Evolutionary conservation across 30 jellyfish, hydroid and myxozoan genomes (phyloP).

Genomic region (Phacellophora camtschatica): DNA sequence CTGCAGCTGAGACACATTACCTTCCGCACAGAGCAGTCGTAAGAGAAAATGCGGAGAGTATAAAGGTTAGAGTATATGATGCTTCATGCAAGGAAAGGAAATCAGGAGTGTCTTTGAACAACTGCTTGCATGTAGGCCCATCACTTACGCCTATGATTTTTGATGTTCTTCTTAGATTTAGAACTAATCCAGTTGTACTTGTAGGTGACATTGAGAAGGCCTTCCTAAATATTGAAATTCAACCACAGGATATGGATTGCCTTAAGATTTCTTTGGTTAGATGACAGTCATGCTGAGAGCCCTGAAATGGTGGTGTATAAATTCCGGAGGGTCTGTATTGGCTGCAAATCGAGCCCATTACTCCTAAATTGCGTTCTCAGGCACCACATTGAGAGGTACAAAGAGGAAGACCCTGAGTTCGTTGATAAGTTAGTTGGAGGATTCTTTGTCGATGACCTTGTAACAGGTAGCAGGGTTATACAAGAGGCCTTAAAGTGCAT

Average conservation of each 20-base stretch:
- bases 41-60: constrained; percentile 33
- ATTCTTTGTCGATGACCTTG: constrained; percentile 40
- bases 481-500: not conserved
- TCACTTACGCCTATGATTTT: constrained; percentile 15
- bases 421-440: not conserved
- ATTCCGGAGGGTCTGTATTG: not conserved
- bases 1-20: constrained; percentile 7
- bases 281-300: not conserved
- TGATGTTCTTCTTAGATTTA: constrained; percentile 28
- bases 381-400: constrained; percentile 9
- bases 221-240: not conserved
- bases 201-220: constrained; percentile 53
- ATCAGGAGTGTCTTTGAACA: constrained; percentile 11
- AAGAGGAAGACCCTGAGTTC: constrained; percentile 14
- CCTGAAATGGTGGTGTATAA: not conserved
- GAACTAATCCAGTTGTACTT: not conserved
- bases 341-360: not conserved
- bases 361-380: constrained; percentile 4
- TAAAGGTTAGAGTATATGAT: constrained; percentile 49
- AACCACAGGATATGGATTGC: too few species aligned
- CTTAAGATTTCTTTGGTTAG: too few species aligned
- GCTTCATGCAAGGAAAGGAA: constrained; percentile 27
- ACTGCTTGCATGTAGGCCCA: constrained; percentile 47
- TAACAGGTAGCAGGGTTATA: not conserved
- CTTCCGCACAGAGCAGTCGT: constrained; percentile 23